Evolutionary conservation across 1,140 invertebrate genomes (phyloP).

Genomic region (Holotrichia oblita): DNA sequence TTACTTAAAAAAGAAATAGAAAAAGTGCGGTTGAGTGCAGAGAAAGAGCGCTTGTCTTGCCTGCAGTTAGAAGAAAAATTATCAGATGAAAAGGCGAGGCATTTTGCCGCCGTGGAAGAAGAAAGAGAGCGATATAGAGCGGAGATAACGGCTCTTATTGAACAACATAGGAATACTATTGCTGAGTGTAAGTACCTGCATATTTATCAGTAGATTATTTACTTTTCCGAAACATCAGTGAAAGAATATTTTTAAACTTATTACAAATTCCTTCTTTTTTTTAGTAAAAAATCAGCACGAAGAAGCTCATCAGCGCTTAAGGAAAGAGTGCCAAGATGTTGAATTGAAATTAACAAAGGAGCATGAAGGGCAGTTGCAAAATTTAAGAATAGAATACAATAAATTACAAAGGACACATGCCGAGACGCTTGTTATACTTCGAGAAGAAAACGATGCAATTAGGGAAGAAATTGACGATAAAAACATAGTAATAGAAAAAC

Average conservation of each 20-base stretch:
- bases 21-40: conserved; percentile 64
- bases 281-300: no score
- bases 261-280: no score
- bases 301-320: conserved; percentile 47
- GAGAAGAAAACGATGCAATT: conserved; percentile 60
- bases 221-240: no score
- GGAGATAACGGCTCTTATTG: conserved; percentile 53
- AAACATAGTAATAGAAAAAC: conserved; percentile 55
- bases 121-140: conserved; percentile 51
- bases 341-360: conserved; percentile 50
- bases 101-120: conserved; percentile 57
- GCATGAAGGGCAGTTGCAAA: conserved; percentile 54
- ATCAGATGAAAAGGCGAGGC: conserved; percentile 60
- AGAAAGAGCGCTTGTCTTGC: conserved; percentile 64
- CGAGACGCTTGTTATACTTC: conserved; percentile 56
- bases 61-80: conserved; percentile 65
- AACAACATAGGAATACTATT: conserved; percentile 55
- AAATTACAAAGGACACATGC: conserved; percentile 56
- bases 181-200: conserved; percentile 57
- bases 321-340: conserved; percentile 48
- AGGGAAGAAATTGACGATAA: conserved; percentile 59
- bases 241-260: no score
- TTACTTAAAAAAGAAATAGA: conserved; percentile 65
- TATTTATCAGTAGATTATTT: neutral
- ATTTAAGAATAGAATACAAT: conserved; percentile 53